These are phyloP conservation scores for Thereva nobilitata DNA, from an alignment of 2,888 invertebrate species.

Conservation along the genomic window DNA sequence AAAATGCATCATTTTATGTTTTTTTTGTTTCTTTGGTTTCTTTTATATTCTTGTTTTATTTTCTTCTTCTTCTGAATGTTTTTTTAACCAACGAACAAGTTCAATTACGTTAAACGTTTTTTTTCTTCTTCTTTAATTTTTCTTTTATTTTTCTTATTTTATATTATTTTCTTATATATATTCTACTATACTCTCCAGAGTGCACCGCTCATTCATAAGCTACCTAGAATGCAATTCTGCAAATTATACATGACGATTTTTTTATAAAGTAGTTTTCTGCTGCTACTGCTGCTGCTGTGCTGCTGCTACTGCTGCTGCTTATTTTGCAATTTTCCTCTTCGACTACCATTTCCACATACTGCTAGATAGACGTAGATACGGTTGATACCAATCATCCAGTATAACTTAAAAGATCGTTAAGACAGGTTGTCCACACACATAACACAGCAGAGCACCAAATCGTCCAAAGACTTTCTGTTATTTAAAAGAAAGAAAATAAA, in stretches of 20 bases:
- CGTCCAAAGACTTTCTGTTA: no score
- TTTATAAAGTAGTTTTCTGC: slow-evolving; percentile 12
- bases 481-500: no score
- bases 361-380: slow-evolving; percentile 25
- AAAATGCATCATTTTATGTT: slow-evolving; percentile 11
- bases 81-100: slow-evolving; percentile 24
- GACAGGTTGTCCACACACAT: slow-evolving; percentile 14
- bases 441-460: slow-evolving; percentile 6
- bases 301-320: slow-evolving; percentile 11
- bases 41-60: background rate
- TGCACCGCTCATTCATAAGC: no score
- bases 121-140: slow-evolving; percentile 29
- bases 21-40: background rate
- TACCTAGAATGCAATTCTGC: slow-evolving; percentile 17
- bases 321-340: slow-evolving; percentile 38
- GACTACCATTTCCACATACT: slow-evolving; percentile 22
- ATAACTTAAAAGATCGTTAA: slow-evolving; percentile 24
- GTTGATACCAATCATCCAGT: slow-evolving; percentile 32
- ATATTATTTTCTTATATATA: no score
- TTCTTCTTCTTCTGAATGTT: slow-evolving; percentile 1
- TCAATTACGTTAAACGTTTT: slow-evolving; percentile 31
- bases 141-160: slow-evolving; percentile 18
- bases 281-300: no score
- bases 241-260: slow-evolving; percentile 25
- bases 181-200: no score